A percentile compares a stretch with the other conserved stretches of the same genome.
Conservation (phyloP, 2,797 vertebrate genomes). For the Sebastes cheni region DNA sequence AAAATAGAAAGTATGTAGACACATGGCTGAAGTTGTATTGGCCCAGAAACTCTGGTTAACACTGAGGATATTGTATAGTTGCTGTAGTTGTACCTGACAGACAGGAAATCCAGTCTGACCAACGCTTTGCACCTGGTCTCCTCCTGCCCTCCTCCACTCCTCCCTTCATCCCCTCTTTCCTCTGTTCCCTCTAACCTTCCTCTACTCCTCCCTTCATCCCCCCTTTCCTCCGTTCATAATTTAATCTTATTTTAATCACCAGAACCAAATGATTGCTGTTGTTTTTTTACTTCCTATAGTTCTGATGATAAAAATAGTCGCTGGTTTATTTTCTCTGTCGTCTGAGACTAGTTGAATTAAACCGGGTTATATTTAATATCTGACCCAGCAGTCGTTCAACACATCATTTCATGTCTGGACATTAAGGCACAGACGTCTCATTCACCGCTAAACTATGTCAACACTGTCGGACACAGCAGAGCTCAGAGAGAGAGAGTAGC, state of each 20-base stretch:
- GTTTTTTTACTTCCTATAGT: no score
- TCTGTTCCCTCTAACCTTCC: not conserved
- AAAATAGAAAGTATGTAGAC: no score
- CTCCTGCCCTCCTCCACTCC: not conserved
- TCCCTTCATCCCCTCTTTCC: not conserved
- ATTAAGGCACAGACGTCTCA: slow-evolving; percentile 33
- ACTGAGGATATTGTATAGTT: slow-evolving; percentile 30
- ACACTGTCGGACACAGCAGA: slow-evolving; percentile 18
- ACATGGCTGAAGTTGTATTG: not conserved
- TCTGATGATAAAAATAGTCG: not conserved
- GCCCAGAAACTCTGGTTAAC: slow-evolving; percentile 18
- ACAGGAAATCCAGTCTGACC: slow-evolving; percentile 31
- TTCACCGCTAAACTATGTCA: slow-evolving; percentile 39
- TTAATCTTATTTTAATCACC: no score
- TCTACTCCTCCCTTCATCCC: not conserved
- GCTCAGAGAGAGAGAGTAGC: not conserved
- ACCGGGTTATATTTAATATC: not conserved
- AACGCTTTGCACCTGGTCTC: slow-evolving; percentile 19
- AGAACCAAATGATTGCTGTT: no score
- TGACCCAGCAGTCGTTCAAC: not conserved
- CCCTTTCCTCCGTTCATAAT: no score
- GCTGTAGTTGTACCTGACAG: slow-evolving; percentile 26
- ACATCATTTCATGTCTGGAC: slow-evolving; percentile 2
- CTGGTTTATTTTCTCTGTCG: not conserved
- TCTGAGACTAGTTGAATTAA: not conserved